phyloP scores from a whole-genome alignment of 2,797 vertebrate species.

The Acrossocheilus fasciatus region DNA sequence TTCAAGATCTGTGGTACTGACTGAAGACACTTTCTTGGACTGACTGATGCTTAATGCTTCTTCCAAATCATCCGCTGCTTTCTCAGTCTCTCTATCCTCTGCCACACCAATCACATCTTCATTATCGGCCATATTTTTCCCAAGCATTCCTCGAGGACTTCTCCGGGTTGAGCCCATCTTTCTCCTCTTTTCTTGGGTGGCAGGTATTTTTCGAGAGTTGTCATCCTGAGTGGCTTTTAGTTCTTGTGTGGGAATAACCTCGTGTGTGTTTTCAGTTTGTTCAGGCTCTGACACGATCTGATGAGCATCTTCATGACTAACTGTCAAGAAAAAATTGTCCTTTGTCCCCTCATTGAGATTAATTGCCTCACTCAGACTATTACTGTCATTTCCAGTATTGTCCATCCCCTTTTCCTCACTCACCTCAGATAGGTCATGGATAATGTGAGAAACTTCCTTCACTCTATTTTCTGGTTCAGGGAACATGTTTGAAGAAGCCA shows the following conservation, averaged over 20 bases:
- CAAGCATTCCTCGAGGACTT: conserved; percentile 23
- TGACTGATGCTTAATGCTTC: background rate
- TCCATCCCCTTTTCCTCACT: conserved; percentile 10
- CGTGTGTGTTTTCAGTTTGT: conserved; percentile 8
- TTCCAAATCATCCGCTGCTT: background rate
- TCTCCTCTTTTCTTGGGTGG: conserved; percentile 61
- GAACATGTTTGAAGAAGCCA: background rate
- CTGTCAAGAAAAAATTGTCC: conserved; percentile 6
- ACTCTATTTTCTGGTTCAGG: conserved; percentile 4
- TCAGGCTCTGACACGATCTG: conserved; percentile 14
- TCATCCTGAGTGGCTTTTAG: conserved; percentile 32
- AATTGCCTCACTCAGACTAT: background rate
- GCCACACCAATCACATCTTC: background rate
- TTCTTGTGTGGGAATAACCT: background rate
- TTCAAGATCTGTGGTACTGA: background rate
- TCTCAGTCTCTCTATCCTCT: background rate
- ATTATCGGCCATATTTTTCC: background rate
- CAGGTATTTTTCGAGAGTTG: background rate
- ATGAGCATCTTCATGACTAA: background rate
- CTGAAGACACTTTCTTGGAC: background rate
- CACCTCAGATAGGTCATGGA: background rate
- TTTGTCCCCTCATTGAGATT: background rate
- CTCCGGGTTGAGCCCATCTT: conserved; percentile 60
- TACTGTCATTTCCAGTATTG: conserved; percentile 5
- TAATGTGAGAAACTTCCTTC: conserved; percentile 3